phyloP scores from a whole-genome alignment of 2,797 vertebrate genomes.

The Melanotaenia nigrans region DNA sequence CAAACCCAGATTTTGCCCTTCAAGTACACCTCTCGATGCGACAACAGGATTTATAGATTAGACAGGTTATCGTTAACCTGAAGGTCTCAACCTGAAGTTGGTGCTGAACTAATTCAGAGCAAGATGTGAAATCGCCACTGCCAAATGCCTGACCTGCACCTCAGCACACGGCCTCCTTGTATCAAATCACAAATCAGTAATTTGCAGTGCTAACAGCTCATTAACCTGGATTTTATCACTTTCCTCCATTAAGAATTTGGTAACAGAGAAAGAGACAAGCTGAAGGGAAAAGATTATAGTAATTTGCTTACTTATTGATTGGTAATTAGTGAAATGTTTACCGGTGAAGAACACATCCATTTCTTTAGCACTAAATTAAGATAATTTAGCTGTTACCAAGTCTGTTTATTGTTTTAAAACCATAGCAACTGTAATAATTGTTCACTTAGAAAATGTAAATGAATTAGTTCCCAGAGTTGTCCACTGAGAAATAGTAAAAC shows the following conservation, averaged over 20 bases:
- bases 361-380: neutral
- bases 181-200: constrained; percentile 37
- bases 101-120: constrained; percentile 4
- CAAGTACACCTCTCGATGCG: neutral
- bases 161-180: constrained; percentile 9
- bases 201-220: constrained; percentile 39
- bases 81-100: neutral
- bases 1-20: neutral
- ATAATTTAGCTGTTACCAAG: neutral
- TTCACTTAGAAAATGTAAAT: constrained; percentile 3
- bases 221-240: constrained; percentile 48
- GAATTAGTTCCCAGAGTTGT: neutral
- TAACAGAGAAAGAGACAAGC: constrained; percentile 24
- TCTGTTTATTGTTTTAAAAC: neutral
- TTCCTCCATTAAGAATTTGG: constrained; percentile 26
- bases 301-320: constrained; percentile 25
- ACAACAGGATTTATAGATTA: neutral
- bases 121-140: constrained; percentile 1
- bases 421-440: neutral
- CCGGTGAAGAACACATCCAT: constrained; percentile 10
- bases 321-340: constrained; percentile 42
- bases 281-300: constrained; percentile 30
- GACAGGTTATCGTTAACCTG: constrained; percentile 5
- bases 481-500: neutral
- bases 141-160: constrained; percentile 30